A percentile compares a stretch with the other conserved stretches of the same genome.
phyloP scores from a whole-genome alignment of 1,140 invertebrate species.

The Armadillidium nasatum region DNA sequence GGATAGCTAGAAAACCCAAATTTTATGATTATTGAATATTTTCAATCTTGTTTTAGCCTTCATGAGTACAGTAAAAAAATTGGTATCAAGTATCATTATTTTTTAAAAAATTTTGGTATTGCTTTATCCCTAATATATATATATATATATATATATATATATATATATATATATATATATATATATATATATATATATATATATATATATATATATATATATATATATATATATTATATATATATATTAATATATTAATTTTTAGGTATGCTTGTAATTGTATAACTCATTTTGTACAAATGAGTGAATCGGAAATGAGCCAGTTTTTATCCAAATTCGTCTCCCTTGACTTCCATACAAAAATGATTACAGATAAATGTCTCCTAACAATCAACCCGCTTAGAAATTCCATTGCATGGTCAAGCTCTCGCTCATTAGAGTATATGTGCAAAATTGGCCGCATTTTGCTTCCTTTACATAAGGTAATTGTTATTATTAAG shows the following conservation, averaged over 20 bases:
- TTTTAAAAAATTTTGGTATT: too few relatives aligned
- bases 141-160: slow-evolving; percentile 8
- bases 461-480: not conserved
- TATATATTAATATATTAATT: slow-evolving; percentile 12
- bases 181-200: slow-evolving; percentile 13
- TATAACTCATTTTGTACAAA: slow-evolving; percentile 28
- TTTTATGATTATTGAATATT: too few relatives aligned
- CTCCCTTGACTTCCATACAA: slow-evolving; percentile 22
- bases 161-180: not conserved
- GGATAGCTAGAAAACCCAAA: too few relatives aligned
- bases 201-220: slow-evolving; percentile 7
- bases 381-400: slow-evolving; percentile 13
- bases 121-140: not conserved
- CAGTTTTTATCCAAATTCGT: slow-evolving; percentile 26
- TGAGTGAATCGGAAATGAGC: slow-evolving; percentile 29
- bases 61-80: too few relatives aligned
- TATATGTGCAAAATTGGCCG: not conserved
- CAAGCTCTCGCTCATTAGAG: not conserved
- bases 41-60: too few relatives aligned
- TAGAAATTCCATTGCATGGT: not conserved
- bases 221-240: not conserved
- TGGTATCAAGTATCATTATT: too few relatives aligned
- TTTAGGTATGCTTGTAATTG: slow-evolving; percentile 36
- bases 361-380: slow-evolving; percentile 1
- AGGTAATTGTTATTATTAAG: not conserved